phyloP scores from a whole-genome alignment of 1,140 invertebrate species.

The Drosophila rhopaloa region DNA sequence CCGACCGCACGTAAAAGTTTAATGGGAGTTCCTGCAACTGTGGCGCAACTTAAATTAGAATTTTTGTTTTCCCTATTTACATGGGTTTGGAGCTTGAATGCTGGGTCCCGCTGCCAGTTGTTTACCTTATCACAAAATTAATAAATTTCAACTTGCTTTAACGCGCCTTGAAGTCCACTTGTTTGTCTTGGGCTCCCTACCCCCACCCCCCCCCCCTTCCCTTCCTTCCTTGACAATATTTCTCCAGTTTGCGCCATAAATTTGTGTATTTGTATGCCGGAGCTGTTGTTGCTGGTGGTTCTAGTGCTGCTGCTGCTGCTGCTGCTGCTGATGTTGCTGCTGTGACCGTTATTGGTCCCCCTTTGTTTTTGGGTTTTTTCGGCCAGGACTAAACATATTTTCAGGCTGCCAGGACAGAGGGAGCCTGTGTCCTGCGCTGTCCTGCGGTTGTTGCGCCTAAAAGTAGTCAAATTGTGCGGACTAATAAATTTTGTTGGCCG shows the following conservation, averaged over 20 bases:
- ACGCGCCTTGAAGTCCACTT: constrained; percentile 60
- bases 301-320: constrained; percentile 32
- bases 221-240: constrained; percentile 65
- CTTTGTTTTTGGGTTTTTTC: constrained; percentile 50
- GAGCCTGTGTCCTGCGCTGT: constrained; percentile 55
- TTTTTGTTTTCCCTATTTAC: constrained; percentile 48
- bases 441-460: constrained; percentile 81
- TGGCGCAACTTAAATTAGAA: constrained; percentile 70
- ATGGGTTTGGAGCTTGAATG: constrained; percentile 24
- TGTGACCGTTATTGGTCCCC: constrained; percentile 46
- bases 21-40: constrained; percentile 62
- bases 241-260: constrained; percentile 77
- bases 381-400: constrained; percentile 71
- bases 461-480: constrained; percentile 82
- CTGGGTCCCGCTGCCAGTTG: constrained; percentile 39
- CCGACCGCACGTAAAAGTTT: constrained; percentile 29
- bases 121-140: constrained; percentile 81
- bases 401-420: constrained; percentile 53
- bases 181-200: constrained; percentile 42
- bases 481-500: constrained; percentile 80
- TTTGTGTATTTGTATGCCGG: constrained; percentile 73
- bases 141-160: constrained; percentile 81
- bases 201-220: too few species aligned
- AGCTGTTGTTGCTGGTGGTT: constrained; percentile 33
- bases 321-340: constrained; percentile 31